These are phyloP conservation scores for Labeo catla DNA, from an alignment of 2,113 vertebrate species.

Conservation along the genomic window DNA sequence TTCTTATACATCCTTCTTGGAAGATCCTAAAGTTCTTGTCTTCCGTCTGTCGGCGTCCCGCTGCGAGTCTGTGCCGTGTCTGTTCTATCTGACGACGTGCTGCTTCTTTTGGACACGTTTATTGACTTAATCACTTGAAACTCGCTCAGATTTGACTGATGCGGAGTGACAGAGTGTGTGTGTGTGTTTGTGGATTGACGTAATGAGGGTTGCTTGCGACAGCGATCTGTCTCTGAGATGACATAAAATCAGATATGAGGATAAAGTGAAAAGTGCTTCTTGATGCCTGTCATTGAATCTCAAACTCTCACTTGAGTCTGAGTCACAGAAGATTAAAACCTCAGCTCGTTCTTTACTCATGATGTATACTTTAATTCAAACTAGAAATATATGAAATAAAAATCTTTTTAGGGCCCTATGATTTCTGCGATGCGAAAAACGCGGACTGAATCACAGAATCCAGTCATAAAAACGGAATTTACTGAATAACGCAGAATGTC, in stretches of 20 bases:
- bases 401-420: not conserved
- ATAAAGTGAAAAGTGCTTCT: conserved; percentile 16
- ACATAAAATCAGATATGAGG: conserved; percentile 5
- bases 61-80: not conserved
- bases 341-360: not conserved
- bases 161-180: not conserved
- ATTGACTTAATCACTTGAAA: not conserved
- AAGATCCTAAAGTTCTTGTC: not conserved
- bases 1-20: not conserved
- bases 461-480: too few relatives aligned
- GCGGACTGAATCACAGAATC: too few relatives aligned
- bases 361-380: not conserved
- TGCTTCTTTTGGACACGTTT: not conserved
- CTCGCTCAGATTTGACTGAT: not conserved
- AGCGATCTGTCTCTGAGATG: conserved; percentile 21
- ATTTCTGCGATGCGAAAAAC: too few relatives aligned
- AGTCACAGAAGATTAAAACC: not conserved
- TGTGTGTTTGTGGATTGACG: not conserved
- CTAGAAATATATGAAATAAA: not conserved
- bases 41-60: not conserved
- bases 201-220: conserved; percentile 36
- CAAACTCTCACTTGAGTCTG: not conserved
- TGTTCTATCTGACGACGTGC: not conserved
- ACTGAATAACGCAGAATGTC: too few relatives aligned
- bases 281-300: conserved; percentile 9